Evolutionary conservation across 2,797 vertebrate species (phyloP).

Genomic region (Tapirus indicus): DNA sequence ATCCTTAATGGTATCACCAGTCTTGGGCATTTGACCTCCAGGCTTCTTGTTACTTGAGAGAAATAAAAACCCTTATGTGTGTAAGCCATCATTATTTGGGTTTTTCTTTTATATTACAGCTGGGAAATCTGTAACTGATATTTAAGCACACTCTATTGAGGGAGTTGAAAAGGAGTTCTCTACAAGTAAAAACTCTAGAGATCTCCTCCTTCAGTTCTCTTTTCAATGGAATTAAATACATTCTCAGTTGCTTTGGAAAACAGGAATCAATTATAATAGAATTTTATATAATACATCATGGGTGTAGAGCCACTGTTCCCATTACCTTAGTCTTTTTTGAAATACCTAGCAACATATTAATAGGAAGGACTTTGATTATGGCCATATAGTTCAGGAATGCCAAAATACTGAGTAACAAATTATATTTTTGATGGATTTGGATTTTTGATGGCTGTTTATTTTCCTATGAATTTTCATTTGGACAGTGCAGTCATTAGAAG

Average conservation of each 20-base stretch:
- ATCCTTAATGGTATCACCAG: background rate
- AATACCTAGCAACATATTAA: background rate
- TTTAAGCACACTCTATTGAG: background rate
- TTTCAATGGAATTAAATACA: background rate
- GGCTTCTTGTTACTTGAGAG: background rate
- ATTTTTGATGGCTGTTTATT: background rate
- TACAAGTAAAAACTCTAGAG: background rate
- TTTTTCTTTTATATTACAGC: background rate
- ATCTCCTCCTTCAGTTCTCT: background rate
- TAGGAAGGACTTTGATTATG: background rate
- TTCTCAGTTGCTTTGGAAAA: background rate
- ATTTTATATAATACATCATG: background rate
- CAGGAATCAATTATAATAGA: background rate
- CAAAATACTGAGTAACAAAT: background rate
- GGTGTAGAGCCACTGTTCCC: background rate
- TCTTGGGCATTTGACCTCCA: background rate
- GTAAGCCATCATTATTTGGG: background rate
- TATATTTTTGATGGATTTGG: background rate
- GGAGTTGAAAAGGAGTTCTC: background rate
- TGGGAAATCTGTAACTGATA: background rate
- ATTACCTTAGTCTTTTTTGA: background rate
- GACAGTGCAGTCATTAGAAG: background rate
- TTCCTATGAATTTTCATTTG: background rate
- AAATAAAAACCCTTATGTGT: background rate
- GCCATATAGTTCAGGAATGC: background rate